Evolutionary conservation across 2,888 invertebrate genomes (phyloP), one percentile per base, ranked within the genome.

Genomic region (Laspeyria flexula): DNA sequence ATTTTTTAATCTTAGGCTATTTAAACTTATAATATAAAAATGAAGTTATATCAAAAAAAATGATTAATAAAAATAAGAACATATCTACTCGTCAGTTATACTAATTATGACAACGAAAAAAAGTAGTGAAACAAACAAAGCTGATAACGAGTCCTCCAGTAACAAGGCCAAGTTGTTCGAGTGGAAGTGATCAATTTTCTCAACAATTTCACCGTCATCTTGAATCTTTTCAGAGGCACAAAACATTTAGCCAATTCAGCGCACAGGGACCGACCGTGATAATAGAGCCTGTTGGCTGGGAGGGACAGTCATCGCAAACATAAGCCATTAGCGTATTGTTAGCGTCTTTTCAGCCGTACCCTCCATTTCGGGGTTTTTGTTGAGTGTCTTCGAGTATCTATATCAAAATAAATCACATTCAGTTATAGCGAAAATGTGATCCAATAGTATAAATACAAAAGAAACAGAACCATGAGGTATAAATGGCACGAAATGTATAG

Each of bases 181-280:
- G 85, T 86, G 88, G 85, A 90, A 90, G 82, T 86, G 85, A 90
- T 90, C 89, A 90, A 90, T 90, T 89, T 89, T 90, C 88, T 87
- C 83, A 86, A 90, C 88, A 90, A 89, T 91, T 90, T 90, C 87
- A 85, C 85, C 85, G 87, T 90, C 89, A 88, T 90, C 88, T 87
- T 80, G 79, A 88, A 88, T 88, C 87, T 91, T 90, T 90, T 88
- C 85, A 83, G 80, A 74, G 78, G 81, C 83, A 88, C 88, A 90
- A 90, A 89, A 88, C 87, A 90, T 90, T 91, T 87, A 88, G 88
- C 86, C 88, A 90, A 90, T 90, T 89, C 90, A 90, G 86, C 85
- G 86, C 84, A 84, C 88, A 82, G 81, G 79, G 81, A 75, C 78
- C 80, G 76, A 71, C 77, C 77, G 80, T 79, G 83, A 90, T 90